Conservation (phyloP, 1,140 invertebrate genomes). For the Metopolophium dirhodum region DNA sequence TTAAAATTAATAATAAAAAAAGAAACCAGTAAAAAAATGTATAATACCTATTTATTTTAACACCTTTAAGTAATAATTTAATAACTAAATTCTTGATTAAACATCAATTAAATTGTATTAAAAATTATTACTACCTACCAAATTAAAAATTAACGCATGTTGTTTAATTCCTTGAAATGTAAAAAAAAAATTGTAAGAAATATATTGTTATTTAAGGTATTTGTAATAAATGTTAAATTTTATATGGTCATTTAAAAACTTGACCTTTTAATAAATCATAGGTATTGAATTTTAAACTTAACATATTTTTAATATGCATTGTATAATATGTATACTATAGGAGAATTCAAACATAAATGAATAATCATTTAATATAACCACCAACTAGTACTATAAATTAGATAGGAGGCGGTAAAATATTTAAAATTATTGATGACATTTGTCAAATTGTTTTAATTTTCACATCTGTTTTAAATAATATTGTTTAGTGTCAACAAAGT, state of each 20-base stretch:
- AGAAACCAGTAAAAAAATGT: no score
- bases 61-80: neutral
- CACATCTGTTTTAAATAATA: slow-evolving; percentile 24
- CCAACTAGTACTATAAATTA: neutral
- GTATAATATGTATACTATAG: neutral
- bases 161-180: neutral
- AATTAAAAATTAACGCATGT: no score
- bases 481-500: slow-evolving; percentile 2
- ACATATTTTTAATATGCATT: neutral
- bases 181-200: neutral
- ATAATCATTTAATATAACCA: neutral
- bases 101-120: no score
- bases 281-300: neutral
- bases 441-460: slow-evolving; percentile 6
- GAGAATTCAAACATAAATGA: neutral
- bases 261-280: neutral
- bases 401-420: neutral
- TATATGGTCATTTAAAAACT: neutral
- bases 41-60: no score
- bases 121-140: no score
- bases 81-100: neutral
- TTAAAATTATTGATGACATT: neutral
- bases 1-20: no score
- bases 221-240: neutral
- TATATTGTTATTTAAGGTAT: neutral